Evolutionary conservation across 2,113 vertebrate species (phyloP).

Genomic region (Girardinichthys multiradiatus): DNA sequence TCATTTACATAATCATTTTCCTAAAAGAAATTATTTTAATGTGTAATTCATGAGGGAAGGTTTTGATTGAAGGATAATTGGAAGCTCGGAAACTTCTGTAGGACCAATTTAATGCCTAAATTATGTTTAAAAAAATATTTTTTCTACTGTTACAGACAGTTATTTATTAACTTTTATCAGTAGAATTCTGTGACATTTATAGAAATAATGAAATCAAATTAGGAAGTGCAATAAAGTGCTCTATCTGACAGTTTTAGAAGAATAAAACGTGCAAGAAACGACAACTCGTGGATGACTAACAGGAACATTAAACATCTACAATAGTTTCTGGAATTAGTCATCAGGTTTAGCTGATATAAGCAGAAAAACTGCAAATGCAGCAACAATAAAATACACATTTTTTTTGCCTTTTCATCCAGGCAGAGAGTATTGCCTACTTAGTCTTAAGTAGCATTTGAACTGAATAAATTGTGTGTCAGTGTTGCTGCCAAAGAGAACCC

Average conservation of each 20-base stretch:
- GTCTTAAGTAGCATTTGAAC: no score
- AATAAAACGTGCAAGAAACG: no score
- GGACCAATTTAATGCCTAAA: background rate
- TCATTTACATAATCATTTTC: slow-evolving; percentile 32
- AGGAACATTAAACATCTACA: background rate
- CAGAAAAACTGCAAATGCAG: no score
- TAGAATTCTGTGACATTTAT: background rate
- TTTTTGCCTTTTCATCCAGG: no score
- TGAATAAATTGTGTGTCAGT: no score
- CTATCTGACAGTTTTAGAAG: background rate
- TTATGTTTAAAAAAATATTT: background rate
- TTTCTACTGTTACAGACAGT: slow-evolving; percentile 9
- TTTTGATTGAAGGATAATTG: slow-evolving; percentile 2
- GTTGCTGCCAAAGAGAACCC: no score
- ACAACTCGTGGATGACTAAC: background rate
- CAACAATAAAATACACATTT: no score
- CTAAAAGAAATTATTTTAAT: slow-evolving; percentile 17
- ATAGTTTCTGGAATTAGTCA: no score
- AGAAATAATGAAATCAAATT: slow-evolving; percentile 22
- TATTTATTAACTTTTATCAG: slow-evolving; percentile 2
- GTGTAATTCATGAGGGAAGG: slow-evolving; percentile 42
- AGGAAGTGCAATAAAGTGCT: background rate
- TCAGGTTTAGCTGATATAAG: no score
- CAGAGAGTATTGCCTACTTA: no score
- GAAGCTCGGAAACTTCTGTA: background rate